Conservation (phyloP, 2,888 invertebrate genomes). For the Adineta ricciae region DNA sequence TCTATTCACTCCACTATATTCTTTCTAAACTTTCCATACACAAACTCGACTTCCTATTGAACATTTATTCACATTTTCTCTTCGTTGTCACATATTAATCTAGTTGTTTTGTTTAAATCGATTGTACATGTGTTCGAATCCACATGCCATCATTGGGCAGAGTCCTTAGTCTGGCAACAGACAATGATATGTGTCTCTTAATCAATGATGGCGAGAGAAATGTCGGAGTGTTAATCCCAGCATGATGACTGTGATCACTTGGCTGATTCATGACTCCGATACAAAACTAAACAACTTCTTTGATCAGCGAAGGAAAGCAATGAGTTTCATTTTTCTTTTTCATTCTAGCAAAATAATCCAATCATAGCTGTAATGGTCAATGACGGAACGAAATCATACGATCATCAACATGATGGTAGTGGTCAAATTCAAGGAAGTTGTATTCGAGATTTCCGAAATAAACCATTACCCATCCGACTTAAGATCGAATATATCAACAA, state of each 20-base stretch:
- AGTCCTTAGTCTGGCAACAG: too few relatives aligned
- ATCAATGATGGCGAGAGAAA: background rate
- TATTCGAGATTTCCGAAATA: slow-evolving; percentile 88
- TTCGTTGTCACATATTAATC: background rate
- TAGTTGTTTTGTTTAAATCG: background rate
- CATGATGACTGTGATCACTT: background rate
- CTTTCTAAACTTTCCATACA: background rate
- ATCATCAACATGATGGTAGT: slow-evolving; percentile 85
- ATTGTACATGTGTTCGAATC: background rate
- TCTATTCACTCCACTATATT: background rate
- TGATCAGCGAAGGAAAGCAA: too few relatives aligned
- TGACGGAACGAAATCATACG: slow-evolving; percentile 81
- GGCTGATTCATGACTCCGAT: slow-evolving; percentile 18
- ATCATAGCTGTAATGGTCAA: slow-evolving; percentile 89
- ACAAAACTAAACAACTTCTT: background rate
- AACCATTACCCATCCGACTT: slow-evolving; percentile 85
- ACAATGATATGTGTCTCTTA: too few relatives aligned
- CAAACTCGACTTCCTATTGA: background rate
- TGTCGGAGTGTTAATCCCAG: slow-evolving; percentile 1
- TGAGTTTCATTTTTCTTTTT: background rate
- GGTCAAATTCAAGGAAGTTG: slow-evolving; percentile 82
- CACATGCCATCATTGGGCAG: background rate
- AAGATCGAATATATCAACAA: slow-evolving; percentile 54
- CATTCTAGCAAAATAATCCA: slow-evolving; percentile 49
- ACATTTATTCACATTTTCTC: too few relatives aligned